phyloP scores from a whole-genome alignment of 2,113 vertebrate genomes.

The Toxostoma redivivum region DNA sequence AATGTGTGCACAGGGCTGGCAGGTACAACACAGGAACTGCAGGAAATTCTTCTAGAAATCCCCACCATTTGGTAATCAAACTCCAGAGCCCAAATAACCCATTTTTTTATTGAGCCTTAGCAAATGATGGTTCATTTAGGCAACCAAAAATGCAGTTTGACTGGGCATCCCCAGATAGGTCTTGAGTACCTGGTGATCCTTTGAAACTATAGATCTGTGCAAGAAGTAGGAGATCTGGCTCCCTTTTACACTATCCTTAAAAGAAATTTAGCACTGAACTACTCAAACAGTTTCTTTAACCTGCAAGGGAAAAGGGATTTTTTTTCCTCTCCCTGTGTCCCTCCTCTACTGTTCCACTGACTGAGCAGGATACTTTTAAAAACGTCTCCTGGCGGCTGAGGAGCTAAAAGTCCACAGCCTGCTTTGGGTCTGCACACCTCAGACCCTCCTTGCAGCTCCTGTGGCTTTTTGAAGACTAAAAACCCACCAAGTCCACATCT shows the following conservation, averaged over 20 bases:
- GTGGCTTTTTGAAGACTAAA: neutral
- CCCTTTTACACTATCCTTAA: neutral
- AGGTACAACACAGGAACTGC: neutral
- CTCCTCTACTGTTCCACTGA: neutral
- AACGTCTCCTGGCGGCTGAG: neutral
- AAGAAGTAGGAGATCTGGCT: neutral
- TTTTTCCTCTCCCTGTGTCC: neutral
- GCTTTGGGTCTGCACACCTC: accelerated
- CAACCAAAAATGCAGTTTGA: neutral
- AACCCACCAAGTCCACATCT: neutral
- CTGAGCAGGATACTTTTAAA: neutral
- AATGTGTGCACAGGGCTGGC: neutral
- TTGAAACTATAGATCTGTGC: neutral
- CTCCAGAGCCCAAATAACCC: neutral
- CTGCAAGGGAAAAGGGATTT: neutral
- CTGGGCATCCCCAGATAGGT: neutral
- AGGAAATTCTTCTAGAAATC: neutral
- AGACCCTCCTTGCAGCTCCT: neutral
- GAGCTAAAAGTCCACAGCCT: neutral
- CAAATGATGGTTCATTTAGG: neutral
- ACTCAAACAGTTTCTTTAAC: neutral
- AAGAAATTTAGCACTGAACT: neutral
- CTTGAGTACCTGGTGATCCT: neutral
- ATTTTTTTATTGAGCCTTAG: neutral
- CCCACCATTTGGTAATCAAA: neutral